These are phyloP conservation scores for Caenorhabditis afra DNA, from an alignment of 2,888 invertebrate species.

Conservation along the genomic window DNA sequence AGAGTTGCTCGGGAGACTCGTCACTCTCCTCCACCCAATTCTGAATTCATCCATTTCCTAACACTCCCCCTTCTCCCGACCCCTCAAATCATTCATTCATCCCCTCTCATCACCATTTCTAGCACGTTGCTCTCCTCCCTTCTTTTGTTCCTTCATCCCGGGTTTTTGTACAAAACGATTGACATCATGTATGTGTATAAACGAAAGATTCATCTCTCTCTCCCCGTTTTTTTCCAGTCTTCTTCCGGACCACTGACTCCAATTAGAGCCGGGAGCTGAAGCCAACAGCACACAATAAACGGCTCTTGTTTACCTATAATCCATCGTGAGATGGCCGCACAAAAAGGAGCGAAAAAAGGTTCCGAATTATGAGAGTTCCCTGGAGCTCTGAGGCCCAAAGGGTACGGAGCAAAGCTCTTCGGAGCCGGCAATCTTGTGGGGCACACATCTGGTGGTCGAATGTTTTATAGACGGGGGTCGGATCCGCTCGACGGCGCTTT, in stretches of 20 bases:
- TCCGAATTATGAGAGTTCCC: too few relatives aligned
- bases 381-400: too few relatives aligned
- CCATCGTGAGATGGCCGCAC: too few relatives aligned
- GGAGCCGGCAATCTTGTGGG: neutral
- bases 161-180: conserved; percentile 14
- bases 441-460: conserved; percentile 21
- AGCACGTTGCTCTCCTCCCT: neutral
- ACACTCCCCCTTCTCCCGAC: neutral
- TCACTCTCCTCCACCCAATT: conserved; percentile 1
- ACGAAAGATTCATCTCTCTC: neutral
- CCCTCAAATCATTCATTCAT: conserved; percentile 1
- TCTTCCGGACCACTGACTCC: neutral
- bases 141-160: neutral
- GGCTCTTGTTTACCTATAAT: neutral
- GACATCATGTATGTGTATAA: conserved; percentile 7
- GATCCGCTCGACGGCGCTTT: neutral
- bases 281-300: neutral
- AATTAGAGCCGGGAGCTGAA: neutral
- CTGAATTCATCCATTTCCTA: conserved; percentile 8
- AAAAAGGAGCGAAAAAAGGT: too few relatives aligned
- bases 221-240: neutral
- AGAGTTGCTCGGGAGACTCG: neutral
- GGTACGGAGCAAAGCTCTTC: too few relatives aligned
- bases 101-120: conserved; percentile 7
- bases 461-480: conserved; percentile 11